phyloP scores from a whole-genome alignment of 2,797 vertebrate genomes.

The Sebastes trivittatus region DNA sequence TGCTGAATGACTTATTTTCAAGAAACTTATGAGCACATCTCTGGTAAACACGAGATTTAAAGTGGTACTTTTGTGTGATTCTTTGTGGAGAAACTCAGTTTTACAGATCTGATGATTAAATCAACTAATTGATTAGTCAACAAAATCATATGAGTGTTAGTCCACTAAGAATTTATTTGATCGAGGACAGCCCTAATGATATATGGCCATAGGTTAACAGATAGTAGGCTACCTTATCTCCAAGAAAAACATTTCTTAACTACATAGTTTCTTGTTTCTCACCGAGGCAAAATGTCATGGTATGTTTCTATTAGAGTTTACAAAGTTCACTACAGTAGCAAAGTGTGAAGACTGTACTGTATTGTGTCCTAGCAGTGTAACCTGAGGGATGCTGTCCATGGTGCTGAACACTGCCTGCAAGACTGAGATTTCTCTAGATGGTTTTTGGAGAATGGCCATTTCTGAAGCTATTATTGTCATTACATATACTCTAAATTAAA shows the following conservation, averaged over 20 bases:
- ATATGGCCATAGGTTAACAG: not conserved
- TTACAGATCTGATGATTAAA: too few relatives aligned
- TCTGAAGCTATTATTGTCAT: not conserved
- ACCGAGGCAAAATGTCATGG: not conserved
- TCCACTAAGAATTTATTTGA: too few relatives aligned
- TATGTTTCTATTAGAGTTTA: not conserved
- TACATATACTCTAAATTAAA: not conserved
- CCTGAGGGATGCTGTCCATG: constrained; percentile 39
- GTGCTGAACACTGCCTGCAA: constrained; percentile 38
- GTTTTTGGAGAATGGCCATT: too few relatives aligned
- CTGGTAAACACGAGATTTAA: too few relatives aligned
- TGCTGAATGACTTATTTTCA: too few relatives aligned
- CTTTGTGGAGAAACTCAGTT: too few relatives aligned
- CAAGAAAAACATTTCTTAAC: not conserved
- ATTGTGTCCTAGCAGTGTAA: not conserved
- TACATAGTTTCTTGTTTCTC: not conserved
- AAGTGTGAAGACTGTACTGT: not conserved
- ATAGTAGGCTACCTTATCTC: constrained; percentile 1
- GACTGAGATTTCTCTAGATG: too few relatives aligned
- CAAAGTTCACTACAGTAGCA: not conserved
- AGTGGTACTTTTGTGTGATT: too few relatives aligned
- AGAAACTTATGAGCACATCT: too few relatives aligned
- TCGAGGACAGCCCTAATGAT: not conserved
- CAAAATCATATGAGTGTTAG: too few relatives aligned
- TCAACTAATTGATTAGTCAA: too few relatives aligned